Percentiles rank a stretch among this genome's conserved stretches.
phyloP scores from a whole-genome alignment of 1,140 invertebrate genomes.

The Sinella curviseta region DNA sequence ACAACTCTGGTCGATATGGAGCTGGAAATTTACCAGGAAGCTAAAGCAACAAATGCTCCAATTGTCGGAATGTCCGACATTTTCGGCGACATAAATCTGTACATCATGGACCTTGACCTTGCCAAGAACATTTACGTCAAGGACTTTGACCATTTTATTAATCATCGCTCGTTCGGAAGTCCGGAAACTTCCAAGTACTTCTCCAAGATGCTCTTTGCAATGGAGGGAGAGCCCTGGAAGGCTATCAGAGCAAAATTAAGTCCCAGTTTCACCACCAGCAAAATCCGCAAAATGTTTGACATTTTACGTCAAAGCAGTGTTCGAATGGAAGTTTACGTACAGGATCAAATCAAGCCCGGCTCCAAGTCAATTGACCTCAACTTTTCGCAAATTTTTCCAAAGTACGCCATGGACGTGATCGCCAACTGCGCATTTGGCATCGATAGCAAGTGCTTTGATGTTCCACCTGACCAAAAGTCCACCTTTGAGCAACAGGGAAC shows the following conservation, averaged over 20 bases:
- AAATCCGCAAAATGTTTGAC: conserved; percentile 52
- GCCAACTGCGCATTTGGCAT: conserved; percentile 33
- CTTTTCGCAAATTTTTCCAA: neutral
- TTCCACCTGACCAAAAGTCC: neutral
- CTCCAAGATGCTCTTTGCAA: conserved; percentile 52
- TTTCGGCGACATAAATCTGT: neutral
- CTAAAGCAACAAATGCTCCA: neutral
- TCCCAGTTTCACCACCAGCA: conserved; percentile 60
- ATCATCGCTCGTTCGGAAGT: conserved; percentile 40
- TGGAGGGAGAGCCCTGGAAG: conserved; percentile 50
- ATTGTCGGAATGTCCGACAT: neutral
- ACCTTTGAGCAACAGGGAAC: neutral
- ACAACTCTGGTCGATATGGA: neutral
- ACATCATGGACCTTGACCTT: conserved; percentile 48
- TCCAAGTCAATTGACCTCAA: neutral
- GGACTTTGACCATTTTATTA: conserved; percentile 52
- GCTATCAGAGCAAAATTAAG: conserved; percentile 31
- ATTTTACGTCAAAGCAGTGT: conserved; percentile 4
- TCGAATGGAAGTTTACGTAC: conserved; percentile 6
- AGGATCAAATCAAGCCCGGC: neutral
- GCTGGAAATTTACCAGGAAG: neutral
- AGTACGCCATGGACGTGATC: conserved; percentile 39
- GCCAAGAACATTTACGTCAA: conserved; percentile 50
- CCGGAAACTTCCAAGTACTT: conserved; percentile 3
- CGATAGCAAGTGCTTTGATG: neutral